Evolutionary conservation across 1,140 invertebrate genomes (phyloP), one percentile per base, ranked within the genome.

Genomic region (Myzus persicae): DNA sequence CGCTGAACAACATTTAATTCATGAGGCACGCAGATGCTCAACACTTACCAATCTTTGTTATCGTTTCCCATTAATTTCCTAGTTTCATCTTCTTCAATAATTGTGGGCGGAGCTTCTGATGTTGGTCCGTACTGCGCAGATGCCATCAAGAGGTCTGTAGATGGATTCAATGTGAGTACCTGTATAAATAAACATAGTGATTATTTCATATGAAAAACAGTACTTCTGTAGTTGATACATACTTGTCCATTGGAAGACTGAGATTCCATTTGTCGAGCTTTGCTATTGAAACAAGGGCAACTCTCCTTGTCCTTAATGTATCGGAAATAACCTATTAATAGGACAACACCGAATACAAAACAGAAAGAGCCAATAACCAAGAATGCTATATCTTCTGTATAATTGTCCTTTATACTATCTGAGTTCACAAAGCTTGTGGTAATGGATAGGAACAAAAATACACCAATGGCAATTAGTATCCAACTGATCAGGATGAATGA

Each of bases 121-220:
- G 97, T 96, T 1, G 96, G 96, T 84, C 96, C 96, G 95, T 97
- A 97, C 95, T 97, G 96, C 44, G 96, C 96, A n/a, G 94, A 94
- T 7, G 96, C 96, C 59, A 97, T 96, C 91, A 97, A 95, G 42
- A 97, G 96, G 95, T 97, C 96, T n/a, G 96, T 97, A n/a, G 96
- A 97, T 59, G 96, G 96, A 95, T 97, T 97, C 90, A 96, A 94
- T 87, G 95, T 95, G 91, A 95, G 91, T 81, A 95, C 95, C 95
- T 95, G 94, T 11, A 93, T 93, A 46, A 93, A 54, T 84, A 18
- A 94, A 1, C 8, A 44, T 48, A 81, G 44, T 26, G 26, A 31
- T 93, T 51, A 84, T 81, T 44, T 91, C 18, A 93, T n/a, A 76
- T n/a, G 3, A 48, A 31, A 82, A 48, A 42, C 31, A 0, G 14